phyloP scores from a whole-genome alignment of 2,113 vertebrate genomes.

The Halichoerus grypus region DNA sequence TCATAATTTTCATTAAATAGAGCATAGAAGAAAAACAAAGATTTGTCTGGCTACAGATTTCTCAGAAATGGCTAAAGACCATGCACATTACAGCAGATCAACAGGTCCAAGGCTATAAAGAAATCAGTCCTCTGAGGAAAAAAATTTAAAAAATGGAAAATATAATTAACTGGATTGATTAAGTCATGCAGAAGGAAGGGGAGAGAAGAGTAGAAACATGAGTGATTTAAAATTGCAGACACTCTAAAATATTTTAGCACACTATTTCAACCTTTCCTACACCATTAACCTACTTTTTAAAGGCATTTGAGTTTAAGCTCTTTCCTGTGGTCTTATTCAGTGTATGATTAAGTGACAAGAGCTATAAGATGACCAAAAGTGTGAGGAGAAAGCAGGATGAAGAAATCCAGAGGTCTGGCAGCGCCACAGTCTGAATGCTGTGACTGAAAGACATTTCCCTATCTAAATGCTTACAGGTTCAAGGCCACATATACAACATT shows the following conservation, averaged over 20 bases:
- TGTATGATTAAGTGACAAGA: neutral
- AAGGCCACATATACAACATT: neutral
- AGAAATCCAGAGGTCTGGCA: neutral
- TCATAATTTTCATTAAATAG: neutral
- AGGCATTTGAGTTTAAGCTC: neutral
- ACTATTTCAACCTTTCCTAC: neutral
- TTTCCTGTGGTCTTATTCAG: neutral
- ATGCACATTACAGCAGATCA: neutral
- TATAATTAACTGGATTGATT: neutral
- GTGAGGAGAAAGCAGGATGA: neutral
- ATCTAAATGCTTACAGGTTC: neutral
- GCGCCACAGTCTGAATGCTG: neutral
- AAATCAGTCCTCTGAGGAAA: neutral
- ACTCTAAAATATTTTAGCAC: neutral
- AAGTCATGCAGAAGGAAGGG: neutral
- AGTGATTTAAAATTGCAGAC: neutral
- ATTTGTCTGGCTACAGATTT: neutral
- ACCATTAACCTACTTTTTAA: neutral
- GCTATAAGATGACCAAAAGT: neutral
- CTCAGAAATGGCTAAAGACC: neutral
- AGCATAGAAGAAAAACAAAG: slow-evolving; percentile 4
- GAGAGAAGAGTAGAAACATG: neutral
- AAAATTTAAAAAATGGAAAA: neutral
- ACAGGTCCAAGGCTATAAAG: neutral
- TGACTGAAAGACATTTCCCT: neutral